phyloP scores from a whole-genome alignment of 1,140 invertebrate species.

The Drosophila arizonae region DNA sequence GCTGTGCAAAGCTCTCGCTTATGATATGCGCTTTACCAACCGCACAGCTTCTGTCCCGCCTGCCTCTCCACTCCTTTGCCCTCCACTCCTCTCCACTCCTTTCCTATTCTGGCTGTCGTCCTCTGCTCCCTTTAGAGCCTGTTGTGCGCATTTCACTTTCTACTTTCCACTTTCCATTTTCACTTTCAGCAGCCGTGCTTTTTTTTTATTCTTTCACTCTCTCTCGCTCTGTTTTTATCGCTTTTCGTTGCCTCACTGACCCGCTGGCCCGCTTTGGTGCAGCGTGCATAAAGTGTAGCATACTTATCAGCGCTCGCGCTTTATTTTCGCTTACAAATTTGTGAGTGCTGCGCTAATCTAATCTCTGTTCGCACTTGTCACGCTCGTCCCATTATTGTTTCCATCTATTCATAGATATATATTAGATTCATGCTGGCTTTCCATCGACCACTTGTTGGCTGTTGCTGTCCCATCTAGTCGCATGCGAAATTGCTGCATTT shows the following conservation, averaged over 20 bases:
- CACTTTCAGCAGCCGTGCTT: neutral
- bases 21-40: slow-evolving; percentile 40
- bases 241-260: too few species aligned
- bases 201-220: neutral
- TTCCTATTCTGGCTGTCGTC: neutral
- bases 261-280: too few species aligned
- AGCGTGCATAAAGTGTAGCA: slow-evolving; percentile 15
- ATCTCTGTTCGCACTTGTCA: slow-evolving; percentile 35
- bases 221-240: neutral
- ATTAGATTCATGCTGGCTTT: slow-evolving; percentile 36
- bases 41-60: neutral
- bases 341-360: slow-evolving; percentile 21
- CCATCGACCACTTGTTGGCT: slow-evolving; percentile 35
- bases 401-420: too few species aligned
- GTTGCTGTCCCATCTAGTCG: slow-evolving; percentile 9
- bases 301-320: slow-evolving; percentile 33
- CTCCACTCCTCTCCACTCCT: too few species aligned
- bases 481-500: slow-evolving; percentile 16
- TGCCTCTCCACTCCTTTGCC: neutral
- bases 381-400: slow-evolving; percentile 17
- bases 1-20: slow-evolving; percentile 62
- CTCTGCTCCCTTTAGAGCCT: neutral
- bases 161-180: neutral
- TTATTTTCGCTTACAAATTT: neutral
- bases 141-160: neutral